A percentile compares a stretch with the other conserved stretches of the same genome.
These are phyloP conservation scores for Drosophila melanica DNA, from an alignment of 1,140 invertebrate species.

Conservation along the genomic window DNA sequence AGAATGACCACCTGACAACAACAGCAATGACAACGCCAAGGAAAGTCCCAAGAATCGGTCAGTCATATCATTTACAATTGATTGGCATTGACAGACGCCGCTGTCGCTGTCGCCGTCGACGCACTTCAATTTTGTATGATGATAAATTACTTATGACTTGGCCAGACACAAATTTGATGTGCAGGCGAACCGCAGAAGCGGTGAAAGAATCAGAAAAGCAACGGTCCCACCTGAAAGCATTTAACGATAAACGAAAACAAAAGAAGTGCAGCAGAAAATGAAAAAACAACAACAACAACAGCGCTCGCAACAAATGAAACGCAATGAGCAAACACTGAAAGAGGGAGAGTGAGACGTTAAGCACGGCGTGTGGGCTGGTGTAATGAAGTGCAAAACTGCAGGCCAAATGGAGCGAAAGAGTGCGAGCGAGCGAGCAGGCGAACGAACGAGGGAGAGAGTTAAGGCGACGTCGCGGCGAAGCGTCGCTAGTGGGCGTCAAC, in stretches of 20 bases:
- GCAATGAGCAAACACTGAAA: background rate
- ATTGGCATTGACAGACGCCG: conserved; percentile 77
- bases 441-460: background rate
- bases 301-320: background rate
- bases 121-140: conserved; percentile 74
- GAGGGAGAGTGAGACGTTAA: background rate
- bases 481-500: conserved; percentile 16
- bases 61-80: conserved; percentile 67
- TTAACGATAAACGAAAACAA: conserved; percentile 40
- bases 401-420: conserved; percentile 16
- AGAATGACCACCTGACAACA: conserved; percentile 44
- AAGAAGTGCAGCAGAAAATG: conserved; percentile 11
- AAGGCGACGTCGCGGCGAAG: conserved; percentile 19
- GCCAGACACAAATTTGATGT: conserved; percentile 49
- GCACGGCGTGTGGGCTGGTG: conserved; percentile 5
- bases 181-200: conserved; percentile 14
- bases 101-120: conserved; percentile 42
- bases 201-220: conserved; percentile 9
- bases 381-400: conserved; percentile 32
- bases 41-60: conserved; percentile 67
- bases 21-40: conserved; percentile 20
- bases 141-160: conserved; percentile 79
- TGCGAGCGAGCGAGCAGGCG: background rate
- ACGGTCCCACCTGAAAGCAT: conserved; percentile 62
- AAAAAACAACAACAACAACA: too few relatives aligned